Evolutionary conservation across 2,113 vertebrate genomes (phyloP), one percentile per base, ranked within the genome.

Genomic region (Turnix velox): DNA sequence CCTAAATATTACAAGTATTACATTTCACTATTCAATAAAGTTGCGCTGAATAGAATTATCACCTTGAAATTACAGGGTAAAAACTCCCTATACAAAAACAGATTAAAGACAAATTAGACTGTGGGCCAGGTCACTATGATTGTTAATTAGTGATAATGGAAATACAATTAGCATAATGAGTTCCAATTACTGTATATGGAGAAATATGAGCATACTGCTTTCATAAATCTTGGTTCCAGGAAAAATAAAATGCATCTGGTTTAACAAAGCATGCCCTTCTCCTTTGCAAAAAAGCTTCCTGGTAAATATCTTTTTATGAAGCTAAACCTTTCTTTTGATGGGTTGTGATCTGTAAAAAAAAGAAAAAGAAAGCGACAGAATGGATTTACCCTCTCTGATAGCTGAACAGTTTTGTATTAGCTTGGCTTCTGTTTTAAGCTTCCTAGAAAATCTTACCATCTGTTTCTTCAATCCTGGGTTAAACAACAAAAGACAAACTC

Each of bases 81-180:
- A 98, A 98, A 97, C 96, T 98, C 97, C 97, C 97, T 97, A 96
- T 97, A 97, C 97, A 97, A 97, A 98, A 97, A 97, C 97, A 97
- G 98, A 98, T 98, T 98, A 98, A 98, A 98, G 97, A 98, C 98
- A 98, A 98, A 99, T 99, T 98, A 98, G 98, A 98, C 97, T 95
- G 96, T 97, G 97, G 98, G 95, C 97, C 98, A 98, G 98, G 98
- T 98, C 98, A 98, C 97, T 98, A 97, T 98, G 98, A 97, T 97
- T 98, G 97, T 96, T 98, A 99, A 99, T 99, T 99, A 99, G 98
- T 97, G 98, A 96, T 98, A 97, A 97, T 97, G 97, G 97, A 98
- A 98, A 98, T 97, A 97, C 97, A 98, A 97, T 97, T 97, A 97
- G 97, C 97, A 98, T 99, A 99, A 99, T 99, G 97, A 98, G 97